phyloP scores from a whole-genome alignment of 2,113 vertebrate species.

The Zapornia atra region DNA sequence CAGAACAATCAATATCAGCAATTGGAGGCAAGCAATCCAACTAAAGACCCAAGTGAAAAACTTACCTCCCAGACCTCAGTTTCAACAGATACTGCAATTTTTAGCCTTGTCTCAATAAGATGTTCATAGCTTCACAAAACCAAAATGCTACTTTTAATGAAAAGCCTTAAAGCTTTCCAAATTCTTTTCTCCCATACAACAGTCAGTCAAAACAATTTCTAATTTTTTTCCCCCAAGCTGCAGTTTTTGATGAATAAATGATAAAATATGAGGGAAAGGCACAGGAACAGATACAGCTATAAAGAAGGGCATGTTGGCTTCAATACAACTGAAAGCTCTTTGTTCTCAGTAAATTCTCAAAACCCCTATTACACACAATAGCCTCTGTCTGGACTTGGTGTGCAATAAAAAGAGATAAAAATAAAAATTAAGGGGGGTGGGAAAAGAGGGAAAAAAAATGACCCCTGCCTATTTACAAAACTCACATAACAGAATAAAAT shows the following conservation, averaged over 20 bases:
- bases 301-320: background rate
- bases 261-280: background rate
- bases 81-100: background rate
- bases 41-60: background rate
- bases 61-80: background rate
- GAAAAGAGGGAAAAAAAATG: background rate
- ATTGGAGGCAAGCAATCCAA: background rate
- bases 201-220: background rate
- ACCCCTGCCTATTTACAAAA: background rate
- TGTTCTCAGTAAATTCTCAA: background rate
- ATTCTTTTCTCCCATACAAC: background rate
- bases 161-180: background rate
- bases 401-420: background rate
- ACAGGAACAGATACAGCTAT: background rate
- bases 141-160: background rate
- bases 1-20: background rate
- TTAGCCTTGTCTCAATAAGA: background rate
- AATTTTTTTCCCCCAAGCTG: background rate
- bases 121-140: background rate
- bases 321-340: background rate
- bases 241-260: conserved; percentile 15
- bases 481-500: background rate
- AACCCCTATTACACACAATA: background rate
- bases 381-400: background rate
- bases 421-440: background rate